Base-by-base conservation (phyloP, 2,113 vertebrate species). In the Hipposideros armiger region DNA sequence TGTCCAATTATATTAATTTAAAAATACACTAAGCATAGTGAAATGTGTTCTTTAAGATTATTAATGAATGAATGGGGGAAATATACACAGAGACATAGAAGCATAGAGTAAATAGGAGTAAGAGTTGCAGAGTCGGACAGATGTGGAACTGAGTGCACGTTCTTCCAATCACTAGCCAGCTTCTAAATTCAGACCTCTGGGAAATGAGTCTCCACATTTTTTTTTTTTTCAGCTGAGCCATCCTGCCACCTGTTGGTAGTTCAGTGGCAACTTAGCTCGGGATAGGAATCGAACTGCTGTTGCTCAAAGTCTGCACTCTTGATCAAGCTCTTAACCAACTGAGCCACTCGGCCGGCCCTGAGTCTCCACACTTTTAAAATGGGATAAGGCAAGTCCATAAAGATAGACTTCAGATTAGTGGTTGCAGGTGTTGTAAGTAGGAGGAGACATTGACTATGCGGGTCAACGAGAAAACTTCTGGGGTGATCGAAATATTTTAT, bases 21-120 rank as follows among this genome's bases (percentile, higher is more conserved):
- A 87, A 92, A 90, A 95, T 80, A 83, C 78, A 80, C 32, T 66
- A 84, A 69, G 24, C 10, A 58, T 11, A 45, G 28, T 81, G 19
- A 87, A 85, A 19, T 5, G n/a, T 20, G 3, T n/a, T 77, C 7
- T 64, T 60, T 56, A 84, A 17, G 16, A 28, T 54, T 30, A 81
- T 73, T 93, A 28, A 73, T 91, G 28, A 72, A 80, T 26, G 47
- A 58, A 50, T 42, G 22, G 28, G 26, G 3, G 32, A 93, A 76
- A 60, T 42, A 40, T 10, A 20, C 17, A 20, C 17, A n/a, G 36
- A 91, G 40, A 67, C 6, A 42, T 15, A 64, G n/a, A 58, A 81
- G 5, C 6, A 32, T 22, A 66, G 20, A 81, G 5, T 69, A 84
- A 26, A 20, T 42, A 81, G 58, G 6, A 70, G 1, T 50, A 76